Evolutionary conservation across 1,140 invertebrate species (phyloP), one percentile per base, ranked within the genome.

Genomic region (Batillaria attramentaria): DNA sequence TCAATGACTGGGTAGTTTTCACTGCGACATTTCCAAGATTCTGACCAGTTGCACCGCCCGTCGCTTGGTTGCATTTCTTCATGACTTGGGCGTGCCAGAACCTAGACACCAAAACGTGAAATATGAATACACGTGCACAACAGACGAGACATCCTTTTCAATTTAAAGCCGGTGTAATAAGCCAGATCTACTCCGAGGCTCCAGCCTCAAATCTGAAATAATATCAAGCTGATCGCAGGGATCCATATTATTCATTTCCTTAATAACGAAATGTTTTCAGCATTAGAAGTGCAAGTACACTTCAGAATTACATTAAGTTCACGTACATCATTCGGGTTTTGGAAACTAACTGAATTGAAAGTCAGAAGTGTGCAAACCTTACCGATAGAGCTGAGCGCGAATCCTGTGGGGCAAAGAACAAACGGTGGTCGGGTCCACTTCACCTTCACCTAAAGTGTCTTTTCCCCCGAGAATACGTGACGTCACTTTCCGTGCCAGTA

Each of bases 341-440:
- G 46, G 24, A 50, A 50, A 50, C 24, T 13, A 50, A 13, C 46
- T 13, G 13, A 50, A 50, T 13, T 13, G 46, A 13, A 50, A 50
- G 46, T 50, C 46, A 50, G 13, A 50, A 13, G 13, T 24, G 24
- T 13, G 46, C 13, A 6, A 24, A 16, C 33, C 24, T 62, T 10
- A 62, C 57, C 57, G n/a, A 31, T 62, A 62, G n/a, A 62, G n/a
- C 57, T 62, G 57, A 62, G 57, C 57, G 0, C 57, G 57, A 5
- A 62, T 5, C 0, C 6, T 1, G 1, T 28, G 33, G 1, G n/a
- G n/a, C 33, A 28, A 24, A 62, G 13, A 62, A n/a, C 33, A 62
- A n/a, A n/a, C n/a, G 57, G 33, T 62, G 57, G n/a, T 31, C 1
- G 10, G 10, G 10, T 1, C n/a, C 8, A 62, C 13, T 28, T 10